Percentiles rank a stretch among this genome's conserved stretches.
Evolutionary conservation across 2,888 invertebrate species (phyloP).

Genomic region (Artemia sinica): DNA sequence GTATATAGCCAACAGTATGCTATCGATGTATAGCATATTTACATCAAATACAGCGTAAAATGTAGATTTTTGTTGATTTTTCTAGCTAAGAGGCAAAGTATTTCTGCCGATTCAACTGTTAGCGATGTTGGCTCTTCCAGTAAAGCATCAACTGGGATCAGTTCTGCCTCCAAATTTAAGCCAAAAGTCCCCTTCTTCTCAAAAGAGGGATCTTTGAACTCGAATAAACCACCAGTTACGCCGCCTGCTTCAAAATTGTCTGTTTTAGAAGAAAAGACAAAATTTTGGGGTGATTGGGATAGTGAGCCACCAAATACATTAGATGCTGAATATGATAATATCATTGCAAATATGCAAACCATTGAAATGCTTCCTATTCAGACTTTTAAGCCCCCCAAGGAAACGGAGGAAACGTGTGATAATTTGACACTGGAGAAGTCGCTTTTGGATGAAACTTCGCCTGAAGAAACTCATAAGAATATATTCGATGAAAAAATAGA

Average conservation of each 20-base stretch:
- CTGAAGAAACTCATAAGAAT: not conserved
- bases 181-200: not conserved
- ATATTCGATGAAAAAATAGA: not conserved
- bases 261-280: conserved; percentile 2
- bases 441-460: not conserved
- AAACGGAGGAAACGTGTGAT: not conserved
- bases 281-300: conserved; percentile 10
- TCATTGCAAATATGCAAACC: conserved; percentile 1
- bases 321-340: conserved; percentile 3
- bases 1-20: no score
- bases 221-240: not conserved
- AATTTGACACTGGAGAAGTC: not conserved
- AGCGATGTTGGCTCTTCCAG: no score
- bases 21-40: no score
- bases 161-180: not conserved
- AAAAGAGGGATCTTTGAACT: not conserved
- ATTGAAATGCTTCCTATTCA: not conserved
- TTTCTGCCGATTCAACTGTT: no score
- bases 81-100: no score
- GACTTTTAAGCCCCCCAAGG: not conserved
- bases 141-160: not conserved
- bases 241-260: not conserved
- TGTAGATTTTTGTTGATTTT: no score
- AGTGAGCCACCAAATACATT: not conserved
- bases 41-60: no score